Evolutionary conservation across 2,797 vertebrate genomes (phyloP).

Genomic region (Coracias cyanogaster): DNA sequence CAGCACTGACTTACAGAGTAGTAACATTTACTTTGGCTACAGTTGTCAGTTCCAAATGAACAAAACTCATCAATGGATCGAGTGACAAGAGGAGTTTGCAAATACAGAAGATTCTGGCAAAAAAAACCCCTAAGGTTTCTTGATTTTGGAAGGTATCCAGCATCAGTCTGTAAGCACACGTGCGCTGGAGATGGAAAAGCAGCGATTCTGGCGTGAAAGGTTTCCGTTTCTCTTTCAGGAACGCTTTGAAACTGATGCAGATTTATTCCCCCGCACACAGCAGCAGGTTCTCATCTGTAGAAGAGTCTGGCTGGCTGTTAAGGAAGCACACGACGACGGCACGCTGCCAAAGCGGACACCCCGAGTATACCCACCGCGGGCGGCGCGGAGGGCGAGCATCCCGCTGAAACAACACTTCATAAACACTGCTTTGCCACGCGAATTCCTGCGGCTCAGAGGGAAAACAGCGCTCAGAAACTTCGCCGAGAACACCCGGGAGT

Average conservation of each 20-base stretch:
- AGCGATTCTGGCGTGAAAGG: background rate
- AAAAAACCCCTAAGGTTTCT: background rate
- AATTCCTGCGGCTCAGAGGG: background rate
- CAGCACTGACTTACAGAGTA: accelerated
- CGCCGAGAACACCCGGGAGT: background rate
- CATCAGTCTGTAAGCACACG: background rate
- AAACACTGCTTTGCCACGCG: background rate
- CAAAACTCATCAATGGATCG: background rate
- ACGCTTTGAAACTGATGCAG: background rate
- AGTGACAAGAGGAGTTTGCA: background rate
- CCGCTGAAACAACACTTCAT: background rate
- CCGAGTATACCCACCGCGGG: accelerated
- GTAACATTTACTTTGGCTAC: background rate
- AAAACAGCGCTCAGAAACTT: background rate
- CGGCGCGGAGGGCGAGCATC: background rate
- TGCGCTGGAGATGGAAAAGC: background rate
- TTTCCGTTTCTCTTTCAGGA: conserved; percentile 7
- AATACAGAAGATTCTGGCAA: background rate
- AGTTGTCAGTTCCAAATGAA: background rate
- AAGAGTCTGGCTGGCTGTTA: accelerated
- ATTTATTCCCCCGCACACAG: background rate
- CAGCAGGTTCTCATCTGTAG: background rate
- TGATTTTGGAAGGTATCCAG: background rate
- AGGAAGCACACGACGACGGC: background rate
- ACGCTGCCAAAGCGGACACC: background rate